Evolutionary conservation across 1,140 invertebrate genomes (phyloP).

Genomic region (Diploscapter pachys): DNA sequence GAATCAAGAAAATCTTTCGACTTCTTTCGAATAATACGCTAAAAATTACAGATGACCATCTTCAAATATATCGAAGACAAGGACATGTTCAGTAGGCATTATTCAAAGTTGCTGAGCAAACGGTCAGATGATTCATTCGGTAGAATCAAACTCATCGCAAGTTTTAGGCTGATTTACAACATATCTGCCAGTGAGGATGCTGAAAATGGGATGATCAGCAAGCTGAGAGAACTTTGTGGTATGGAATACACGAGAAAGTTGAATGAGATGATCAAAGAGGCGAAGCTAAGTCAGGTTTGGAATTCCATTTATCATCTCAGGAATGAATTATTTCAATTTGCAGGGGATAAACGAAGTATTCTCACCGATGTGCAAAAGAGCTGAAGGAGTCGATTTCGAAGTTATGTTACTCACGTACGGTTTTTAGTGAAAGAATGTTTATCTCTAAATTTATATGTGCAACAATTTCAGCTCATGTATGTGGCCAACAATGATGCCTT

Average conservation of each 20-base stretch:
- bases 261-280: conserved; percentile 95
- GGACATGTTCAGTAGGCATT: conserved; percentile 99
- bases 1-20: too few relatives aligned
- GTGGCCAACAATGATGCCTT: conserved; percentile 12
- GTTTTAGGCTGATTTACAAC: conserved; percentile 63
- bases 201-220: conserved; percentile 98
- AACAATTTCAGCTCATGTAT: conserved; percentile 15
- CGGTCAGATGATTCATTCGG: conserved; percentile 70
- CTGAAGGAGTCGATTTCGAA: conserved; percentile 10
- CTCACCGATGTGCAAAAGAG: background rate
- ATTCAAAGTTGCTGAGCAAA: conserved; percentile 97
- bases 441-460: background rate
- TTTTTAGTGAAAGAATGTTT: background rate
- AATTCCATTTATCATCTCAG: too few relatives aligned
- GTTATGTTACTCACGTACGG: conserved; percentile 11
- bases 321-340: background rate
- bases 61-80: conserved; percentile 99
- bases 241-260: conserved; percentile 99
- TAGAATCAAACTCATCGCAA: background rate
- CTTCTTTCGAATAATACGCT: too few relatives aligned
- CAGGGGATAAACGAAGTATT: conserved; percentile 22
- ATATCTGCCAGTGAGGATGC: conserved; percentile 98
- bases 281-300: conserved; percentile 88
- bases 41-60: conserved; percentile 81
- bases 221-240: conserved; percentile 94